Evolutionary conservation across 2,888 invertebrate species (phyloP).

Genomic region (Dinocampus coccinellae): DNA sequence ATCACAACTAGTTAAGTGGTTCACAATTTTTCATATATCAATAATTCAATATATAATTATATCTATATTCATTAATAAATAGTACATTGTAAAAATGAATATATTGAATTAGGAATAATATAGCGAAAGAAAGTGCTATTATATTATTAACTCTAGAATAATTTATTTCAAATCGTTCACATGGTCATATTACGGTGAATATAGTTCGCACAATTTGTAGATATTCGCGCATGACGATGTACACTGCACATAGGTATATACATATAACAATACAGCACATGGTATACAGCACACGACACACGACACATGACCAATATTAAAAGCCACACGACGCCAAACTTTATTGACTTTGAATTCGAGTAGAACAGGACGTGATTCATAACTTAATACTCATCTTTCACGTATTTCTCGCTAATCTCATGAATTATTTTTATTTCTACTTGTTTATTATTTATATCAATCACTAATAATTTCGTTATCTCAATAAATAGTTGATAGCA

Average conservation of each 20-base stretch:
- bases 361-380: slow-evolving; percentile 28
- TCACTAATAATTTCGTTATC: not conserved
- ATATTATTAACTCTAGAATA: too few species aligned
- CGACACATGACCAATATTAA: not conserved
- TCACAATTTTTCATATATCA: slow-evolving; percentile 59
- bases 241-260: too few species aligned
- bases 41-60: not conserved
- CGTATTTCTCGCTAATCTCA: slow-evolving; percentile 14
- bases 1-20: slow-evolving; percentile 67
- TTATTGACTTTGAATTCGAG: slow-evolving; percentile 29
- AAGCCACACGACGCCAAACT: slow-evolving; percentile 25
- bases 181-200: too few species aligned
- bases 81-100: too few species aligned
- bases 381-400: slow-evolving; percentile 1
- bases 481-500: slow-evolving; percentile 3
- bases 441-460: not conserved
- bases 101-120: too few species aligned
- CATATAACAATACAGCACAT: too few species aligned
- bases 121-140: too few species aligned
- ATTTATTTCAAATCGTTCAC: too few species aligned
- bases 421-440: not conserved
- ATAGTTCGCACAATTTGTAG: too few species aligned
- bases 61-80: too few species aligned
- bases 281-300: slow-evolving; percentile 37
- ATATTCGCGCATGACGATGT: too few species aligned